Conservation (phyloP, 2,888 invertebrate species). For the Drosophila gaucha region DNA sequence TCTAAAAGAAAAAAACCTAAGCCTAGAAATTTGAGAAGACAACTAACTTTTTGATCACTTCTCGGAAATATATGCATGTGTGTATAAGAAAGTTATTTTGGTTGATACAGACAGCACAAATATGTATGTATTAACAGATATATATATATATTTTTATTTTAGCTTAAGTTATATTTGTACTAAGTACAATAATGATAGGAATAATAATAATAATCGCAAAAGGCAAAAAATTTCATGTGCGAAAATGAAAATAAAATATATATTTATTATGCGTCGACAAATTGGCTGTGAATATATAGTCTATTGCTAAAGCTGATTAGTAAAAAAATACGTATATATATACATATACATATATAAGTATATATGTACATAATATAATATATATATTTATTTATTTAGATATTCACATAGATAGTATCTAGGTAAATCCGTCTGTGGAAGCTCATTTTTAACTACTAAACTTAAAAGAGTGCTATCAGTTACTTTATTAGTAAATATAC, state of each 20-base stretch:
- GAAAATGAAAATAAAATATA: constrained; percentile 28
- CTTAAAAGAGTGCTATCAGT: constrained; percentile 44
- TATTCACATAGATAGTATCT: background rate
- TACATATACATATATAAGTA: background rate
- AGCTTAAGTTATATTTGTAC: background rate
- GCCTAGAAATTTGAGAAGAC: too few relatives aligned
- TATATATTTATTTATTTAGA: background rate
- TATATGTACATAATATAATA: background rate
- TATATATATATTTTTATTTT: too few relatives aligned
- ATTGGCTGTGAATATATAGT: constrained; percentile 70
- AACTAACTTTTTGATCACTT: too few relatives aligned
- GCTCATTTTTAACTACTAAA: constrained; percentile 11
- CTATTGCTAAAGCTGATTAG: constrained; percentile 42
- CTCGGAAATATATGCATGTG: too few relatives aligned
- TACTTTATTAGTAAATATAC: constrained; percentile 24
- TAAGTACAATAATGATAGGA: background rate
- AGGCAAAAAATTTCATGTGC: constrained; percentile 47
- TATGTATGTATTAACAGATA: too few relatives aligned
- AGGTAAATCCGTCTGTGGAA: constrained; percentile 7
- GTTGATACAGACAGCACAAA: background rate
- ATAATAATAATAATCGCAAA: constrained; percentile 56
- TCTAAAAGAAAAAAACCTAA: too few relatives aligned
- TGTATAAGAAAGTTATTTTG: too few relatives aligned
- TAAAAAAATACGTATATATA: background rate
- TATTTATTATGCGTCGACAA: constrained; percentile 56